phyloP scores from a whole-genome alignment of 2,888 invertebrate genomes.

The Ectemnius cavifrons region DNA sequence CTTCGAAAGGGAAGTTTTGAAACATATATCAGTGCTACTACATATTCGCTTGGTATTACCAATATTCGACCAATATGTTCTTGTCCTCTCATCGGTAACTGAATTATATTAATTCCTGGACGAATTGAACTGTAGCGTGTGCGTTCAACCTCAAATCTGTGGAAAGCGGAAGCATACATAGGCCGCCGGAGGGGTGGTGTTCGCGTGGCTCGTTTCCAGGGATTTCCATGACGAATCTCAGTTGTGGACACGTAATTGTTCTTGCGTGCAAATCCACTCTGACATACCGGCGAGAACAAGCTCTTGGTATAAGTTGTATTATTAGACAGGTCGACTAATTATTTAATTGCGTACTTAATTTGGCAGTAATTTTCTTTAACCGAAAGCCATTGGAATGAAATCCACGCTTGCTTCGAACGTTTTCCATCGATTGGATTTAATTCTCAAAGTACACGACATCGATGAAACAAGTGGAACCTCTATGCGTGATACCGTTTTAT shows the following conservation, averaged over 20 bases:
- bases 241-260: slow-evolving; percentile 5
- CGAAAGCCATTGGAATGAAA: too few relatives aligned
- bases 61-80: slow-evolving; percentile 58
- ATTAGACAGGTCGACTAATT: too few relatives aligned
- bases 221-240: slow-evolving; percentile 3
- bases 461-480: not conserved
- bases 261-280: slow-evolving; percentile 22
- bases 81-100: slow-evolving; percentile 68
- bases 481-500: slow-evolving; percentile 3
- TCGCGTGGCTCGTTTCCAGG: not conserved
- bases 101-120: slow-evolving; percentile 72
- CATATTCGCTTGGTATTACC: too few relatives aligned
- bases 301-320: too few relatives aligned
- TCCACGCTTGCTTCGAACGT: too few relatives aligned
- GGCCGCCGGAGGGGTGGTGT: too few relatives aligned
- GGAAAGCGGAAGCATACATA: slow-evolving; percentile 18
- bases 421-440: too few relatives aligned
- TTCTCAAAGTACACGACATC: too few relatives aligned
- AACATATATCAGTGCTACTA: too few relatives aligned
- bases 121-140: slow-evolving; percentile 63
- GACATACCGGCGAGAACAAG: slow-evolving; percentile 4
- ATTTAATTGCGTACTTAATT: too few relatives aligned
- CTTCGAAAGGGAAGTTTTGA: too few relatives aligned
- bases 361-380: too few relatives aligned
- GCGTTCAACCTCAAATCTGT: slow-evolving; percentile 48